Base-by-base conservation (phyloP, 2,888 invertebrate species). In the Protodeltote pygarga region DNA sequence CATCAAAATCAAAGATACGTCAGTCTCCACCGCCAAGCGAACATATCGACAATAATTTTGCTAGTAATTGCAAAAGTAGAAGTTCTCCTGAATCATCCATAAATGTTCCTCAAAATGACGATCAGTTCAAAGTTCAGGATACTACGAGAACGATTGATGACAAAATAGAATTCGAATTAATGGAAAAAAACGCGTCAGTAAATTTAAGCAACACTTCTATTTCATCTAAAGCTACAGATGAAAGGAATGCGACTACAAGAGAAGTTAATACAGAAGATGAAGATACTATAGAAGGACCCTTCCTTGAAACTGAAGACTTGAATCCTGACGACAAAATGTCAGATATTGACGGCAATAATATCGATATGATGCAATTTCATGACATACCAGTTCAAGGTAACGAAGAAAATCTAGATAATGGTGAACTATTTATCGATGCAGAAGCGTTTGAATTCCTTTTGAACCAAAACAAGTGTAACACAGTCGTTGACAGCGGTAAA, bases 351-450 rank as follows among this genome's bases (percentile, higher is more conserved):
- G 51, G 47, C 31, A 75, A 73, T 20, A 76, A 78, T 39, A 60
- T 61, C 21, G 82, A 89, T 48, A 77, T 83, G 75, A 82, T 84
- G 70, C 74, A 83, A 34, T 83, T 85, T 35, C 69, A 81, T 40
- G 77, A 86, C 39, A 46, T 81, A 34, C 78, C 83, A 16, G 17
- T 65, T 17, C 77, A 73, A 58, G 67, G 17, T 24, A 75, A 63
- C 25, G 79, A 81, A 16, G 82, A 84, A 21, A 80, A 82, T 58
- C 34, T 57, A 2, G 85, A 85, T 9, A 75, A 69, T 45, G 85
- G 75, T 10, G 91, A 92, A 72, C 57, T 92, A 41, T 92, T 92
- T 50, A 92, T 92, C 38, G 91, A 92, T 49, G 92, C 91, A 9
- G 89, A 89, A 68, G 84, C 90, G 17, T 92, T 84, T 48, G 89